Evolutionary conservation across 2,113 vertebrate species (phyloP).

Genomic region (Plecotus auritus): DNA sequence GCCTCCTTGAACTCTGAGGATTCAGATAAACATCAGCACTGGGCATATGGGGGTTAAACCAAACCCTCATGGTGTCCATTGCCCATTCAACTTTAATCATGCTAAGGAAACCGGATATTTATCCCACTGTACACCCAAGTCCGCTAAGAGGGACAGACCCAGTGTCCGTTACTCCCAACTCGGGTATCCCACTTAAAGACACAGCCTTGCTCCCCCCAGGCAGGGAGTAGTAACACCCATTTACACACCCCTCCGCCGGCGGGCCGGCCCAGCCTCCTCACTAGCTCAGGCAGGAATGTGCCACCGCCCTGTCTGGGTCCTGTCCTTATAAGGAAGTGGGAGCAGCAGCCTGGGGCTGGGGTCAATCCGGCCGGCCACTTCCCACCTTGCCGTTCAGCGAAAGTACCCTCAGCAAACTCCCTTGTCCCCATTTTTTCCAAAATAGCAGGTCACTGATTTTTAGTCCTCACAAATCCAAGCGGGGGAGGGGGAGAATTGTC

Average conservation of each 20-base stretch:
- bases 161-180: background rate
- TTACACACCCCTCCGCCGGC: background rate
- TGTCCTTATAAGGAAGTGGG: conserved; percentile 74
- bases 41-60: background rate
- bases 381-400: background rate
- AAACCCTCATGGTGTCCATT: background rate
- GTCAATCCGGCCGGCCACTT: conserved; percentile 25
- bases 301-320: conserved; percentile 56
- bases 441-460: background rate
- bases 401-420: background rate
- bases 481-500: background rate
- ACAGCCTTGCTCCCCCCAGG: background rate
- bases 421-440: background rate
- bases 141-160: background rate
- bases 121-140: background rate
- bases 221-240: background rate
- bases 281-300: conserved; percentile 53
- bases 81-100: background rate
- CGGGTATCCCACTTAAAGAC: background rate
- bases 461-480: background rate
- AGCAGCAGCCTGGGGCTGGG: conserved; percentile 9
- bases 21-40: background rate
- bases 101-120: background rate
- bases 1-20: conserved; percentile 92
- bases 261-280: background rate